Evolutionary conservation across 2,797 vertebrate species (phyloP).

Genomic region (Halcyon leucocephala): DNA sequence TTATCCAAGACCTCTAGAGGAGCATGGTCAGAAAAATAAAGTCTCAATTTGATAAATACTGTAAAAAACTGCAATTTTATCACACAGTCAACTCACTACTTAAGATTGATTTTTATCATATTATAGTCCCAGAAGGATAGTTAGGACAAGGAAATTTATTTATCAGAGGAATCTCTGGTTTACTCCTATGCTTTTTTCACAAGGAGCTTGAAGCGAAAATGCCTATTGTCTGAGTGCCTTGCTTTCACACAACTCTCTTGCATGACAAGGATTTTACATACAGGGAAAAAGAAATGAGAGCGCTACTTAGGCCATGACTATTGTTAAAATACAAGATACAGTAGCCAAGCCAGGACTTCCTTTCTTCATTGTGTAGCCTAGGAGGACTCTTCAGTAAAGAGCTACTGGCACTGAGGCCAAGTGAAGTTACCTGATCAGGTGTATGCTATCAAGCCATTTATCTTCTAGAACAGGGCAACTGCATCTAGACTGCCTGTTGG

Average conservation of each 20-base stretch:
- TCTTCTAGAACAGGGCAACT: neutral
- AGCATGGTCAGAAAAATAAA: neutral
- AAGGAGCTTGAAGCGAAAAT: neutral
- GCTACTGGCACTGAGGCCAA: neutral
- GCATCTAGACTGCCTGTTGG: neutral
- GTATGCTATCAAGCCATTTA: neutral
- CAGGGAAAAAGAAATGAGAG: neutral
- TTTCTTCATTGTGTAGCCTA: neutral
- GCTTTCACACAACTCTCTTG: neutral
- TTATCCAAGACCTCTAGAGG: neutral
- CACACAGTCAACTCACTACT: neutral
- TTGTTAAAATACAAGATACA: neutral
- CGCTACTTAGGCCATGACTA: neutral
- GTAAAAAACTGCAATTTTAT: neutral
- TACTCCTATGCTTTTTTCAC: neutral
- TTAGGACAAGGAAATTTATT: neutral
- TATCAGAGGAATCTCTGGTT: neutral
- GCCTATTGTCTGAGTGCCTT: neutral
- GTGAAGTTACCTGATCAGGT: neutral
- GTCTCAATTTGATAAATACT: neutral
- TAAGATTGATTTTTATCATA: neutral
- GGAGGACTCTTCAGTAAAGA: neutral
- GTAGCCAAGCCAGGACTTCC: neutral
- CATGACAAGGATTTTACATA: neutral
- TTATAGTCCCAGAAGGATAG: neutral